Percentiles rank a stretch among this genome's conserved stretches.
Conservation (phyloP, 2,797 vertebrate species). For the Labeo calbasu region DNA sequence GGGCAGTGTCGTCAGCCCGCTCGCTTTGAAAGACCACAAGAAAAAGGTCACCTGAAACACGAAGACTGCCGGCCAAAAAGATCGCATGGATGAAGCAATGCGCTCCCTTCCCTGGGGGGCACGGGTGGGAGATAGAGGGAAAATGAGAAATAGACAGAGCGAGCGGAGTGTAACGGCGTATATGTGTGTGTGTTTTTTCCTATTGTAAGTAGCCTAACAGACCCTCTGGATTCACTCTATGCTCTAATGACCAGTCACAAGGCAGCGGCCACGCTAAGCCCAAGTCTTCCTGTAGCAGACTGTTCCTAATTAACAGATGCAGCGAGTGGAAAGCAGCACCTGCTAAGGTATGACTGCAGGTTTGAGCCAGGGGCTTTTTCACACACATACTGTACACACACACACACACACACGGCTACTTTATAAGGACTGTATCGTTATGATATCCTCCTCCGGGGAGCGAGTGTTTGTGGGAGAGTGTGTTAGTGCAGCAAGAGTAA, state of each 20-base stretch:
- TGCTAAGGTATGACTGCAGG: slow-evolving; percentile 72
- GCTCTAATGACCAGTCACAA: slow-evolving; percentile 76
- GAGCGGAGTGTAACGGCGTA: slow-evolving; percentile 49
- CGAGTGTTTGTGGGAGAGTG: slow-evolving; percentile 54
- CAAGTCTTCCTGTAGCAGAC: slow-evolving; percentile 66
- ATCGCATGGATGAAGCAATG: slow-evolving; percentile 74
- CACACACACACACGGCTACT: slow-evolving; percentile 45
- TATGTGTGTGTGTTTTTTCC: slow-evolving; percentile 46
- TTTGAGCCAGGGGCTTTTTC: slow-evolving; percentile 48
- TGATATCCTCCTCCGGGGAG: slow-evolving; percentile 53
- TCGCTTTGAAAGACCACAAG: slow-evolving; percentile 49
- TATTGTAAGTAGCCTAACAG: slow-evolving; percentile 57
- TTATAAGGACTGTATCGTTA: slow-evolving; percentile 65
- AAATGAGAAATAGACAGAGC: slow-evolving; percentile 62
- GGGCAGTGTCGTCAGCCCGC: slow-evolving; percentile 70
- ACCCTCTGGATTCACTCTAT: slow-evolving; percentile 73
- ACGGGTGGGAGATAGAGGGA: slow-evolving; percentile 34
- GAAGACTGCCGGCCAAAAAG: slow-evolving; percentile 70
- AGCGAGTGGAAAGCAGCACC: slow-evolving; percentile 78
- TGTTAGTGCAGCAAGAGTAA: slow-evolving; percentile 42
- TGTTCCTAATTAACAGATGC: slow-evolving; percentile 80
- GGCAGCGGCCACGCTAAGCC: slow-evolving; percentile 66
- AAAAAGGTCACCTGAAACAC: slow-evolving; percentile 78
- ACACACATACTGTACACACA: slow-evolving; percentile 29
- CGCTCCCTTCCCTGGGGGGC: slow-evolving; percentile 61